Conservation (phyloP, 2,113 vertebrate genomes). For the Pterocles orientalis region DNA sequence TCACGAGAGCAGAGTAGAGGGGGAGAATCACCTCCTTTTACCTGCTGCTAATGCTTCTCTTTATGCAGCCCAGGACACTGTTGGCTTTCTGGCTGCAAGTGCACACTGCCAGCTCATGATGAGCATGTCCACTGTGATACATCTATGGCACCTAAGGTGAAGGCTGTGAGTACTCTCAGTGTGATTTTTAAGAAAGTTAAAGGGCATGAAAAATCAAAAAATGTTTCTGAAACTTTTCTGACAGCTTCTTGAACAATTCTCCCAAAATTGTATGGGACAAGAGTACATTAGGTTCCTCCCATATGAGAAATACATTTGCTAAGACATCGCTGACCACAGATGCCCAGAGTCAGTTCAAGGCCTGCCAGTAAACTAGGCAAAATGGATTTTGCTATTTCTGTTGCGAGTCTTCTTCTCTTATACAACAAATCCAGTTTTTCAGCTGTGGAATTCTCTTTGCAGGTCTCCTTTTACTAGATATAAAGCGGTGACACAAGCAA, state of each 20-base stretch:
- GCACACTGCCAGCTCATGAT: too few relatives aligned
- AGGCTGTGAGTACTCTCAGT: neutral
- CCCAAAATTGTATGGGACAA: neutral
- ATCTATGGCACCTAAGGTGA: neutral
- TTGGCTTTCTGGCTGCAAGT: too few relatives aligned
- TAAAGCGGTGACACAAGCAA: neutral
- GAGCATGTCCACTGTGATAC: neutral
- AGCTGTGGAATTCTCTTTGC: neutral
- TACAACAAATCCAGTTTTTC: neutral
- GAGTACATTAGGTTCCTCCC: neutral
- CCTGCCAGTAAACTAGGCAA: neutral
- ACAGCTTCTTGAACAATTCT: neutral
- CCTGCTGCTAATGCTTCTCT: too few relatives aligned
- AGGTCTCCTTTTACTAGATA: neutral
- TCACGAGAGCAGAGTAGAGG: too few relatives aligned
- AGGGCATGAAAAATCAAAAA: neutral
- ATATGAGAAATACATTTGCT: neutral
- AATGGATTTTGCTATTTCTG: neutral
- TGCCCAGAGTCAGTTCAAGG: neutral
- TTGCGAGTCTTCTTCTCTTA: neutral
- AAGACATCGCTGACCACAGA: neutral
- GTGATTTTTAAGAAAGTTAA: neutral
- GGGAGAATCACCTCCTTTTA: too few relatives aligned
- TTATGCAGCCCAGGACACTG: too few relatives aligned
- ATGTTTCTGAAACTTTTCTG: neutral